Conservation (phyloP, 2,113 vertebrate species). For the Fulica atra region DNA sequence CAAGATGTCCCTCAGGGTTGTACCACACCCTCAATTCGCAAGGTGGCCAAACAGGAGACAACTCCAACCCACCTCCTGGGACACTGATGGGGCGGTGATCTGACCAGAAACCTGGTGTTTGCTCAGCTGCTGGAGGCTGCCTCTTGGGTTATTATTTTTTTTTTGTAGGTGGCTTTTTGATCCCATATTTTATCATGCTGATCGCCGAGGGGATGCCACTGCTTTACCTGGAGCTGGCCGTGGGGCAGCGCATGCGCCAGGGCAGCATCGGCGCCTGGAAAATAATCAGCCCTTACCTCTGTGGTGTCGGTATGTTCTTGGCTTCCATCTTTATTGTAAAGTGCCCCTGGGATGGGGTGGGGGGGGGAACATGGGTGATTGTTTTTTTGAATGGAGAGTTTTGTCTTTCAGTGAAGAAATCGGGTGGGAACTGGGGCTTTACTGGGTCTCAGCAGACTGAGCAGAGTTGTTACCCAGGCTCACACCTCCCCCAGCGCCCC, state of each 20-base stretch:
- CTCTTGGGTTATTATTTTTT: neutral
- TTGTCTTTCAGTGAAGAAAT: neutral
- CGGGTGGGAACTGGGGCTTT: neutral
- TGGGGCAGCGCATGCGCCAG: constrained; percentile 91
- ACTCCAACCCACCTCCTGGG: neutral
- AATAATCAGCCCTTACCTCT: constrained; percentile 88
- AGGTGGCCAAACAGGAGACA: neutral
- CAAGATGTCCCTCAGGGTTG: neutral
- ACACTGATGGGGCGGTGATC: accelerated
- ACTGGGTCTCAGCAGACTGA: neutral
- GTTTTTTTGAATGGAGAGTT: neutral
- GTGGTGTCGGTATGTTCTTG: constrained; percentile 84
- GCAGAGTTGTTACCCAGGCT: neutral
- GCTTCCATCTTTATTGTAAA: neutral
- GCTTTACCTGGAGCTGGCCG: constrained; percentile 89
- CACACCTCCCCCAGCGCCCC: too few relatives aligned
- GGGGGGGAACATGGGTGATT: neutral
- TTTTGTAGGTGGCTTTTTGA: constrained; percentile 88
- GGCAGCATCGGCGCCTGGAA: constrained; percentile 92
- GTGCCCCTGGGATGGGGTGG: accelerated
- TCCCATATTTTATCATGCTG: constrained; percentile 91
- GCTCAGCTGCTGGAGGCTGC: neutral
- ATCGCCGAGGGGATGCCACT: constrained; percentile 89
- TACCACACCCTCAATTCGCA: accelerated
- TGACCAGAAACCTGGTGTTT: neutral